Evolutionary conservation across 2,113 vertebrate genomes (phyloP).

Genomic region (Formicarius rufipectus): DNA sequence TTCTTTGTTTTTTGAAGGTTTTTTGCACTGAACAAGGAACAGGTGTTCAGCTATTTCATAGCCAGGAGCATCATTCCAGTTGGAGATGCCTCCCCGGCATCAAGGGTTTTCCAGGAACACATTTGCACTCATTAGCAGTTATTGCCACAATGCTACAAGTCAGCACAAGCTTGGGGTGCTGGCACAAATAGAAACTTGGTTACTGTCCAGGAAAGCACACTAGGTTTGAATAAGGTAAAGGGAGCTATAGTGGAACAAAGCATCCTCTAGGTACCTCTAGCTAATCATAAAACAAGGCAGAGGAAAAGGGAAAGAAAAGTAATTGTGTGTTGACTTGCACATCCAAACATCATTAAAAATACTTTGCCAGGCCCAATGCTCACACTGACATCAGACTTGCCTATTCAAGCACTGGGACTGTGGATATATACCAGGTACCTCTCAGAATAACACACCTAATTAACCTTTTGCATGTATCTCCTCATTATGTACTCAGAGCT

Average conservation of each 20-base stretch:
- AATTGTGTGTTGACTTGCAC: neutral
- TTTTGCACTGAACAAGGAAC: neutral
- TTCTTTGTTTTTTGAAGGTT: neutral
- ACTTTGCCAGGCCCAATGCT: neutral
- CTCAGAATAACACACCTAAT: neutral
- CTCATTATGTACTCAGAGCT: neutral
- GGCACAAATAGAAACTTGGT: conserved; percentile 11
- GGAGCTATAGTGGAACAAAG: neutral
- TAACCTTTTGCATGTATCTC: neutral
- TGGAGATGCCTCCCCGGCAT: neutral
- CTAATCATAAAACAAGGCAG: neutral
- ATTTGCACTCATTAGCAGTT: conserved; percentile 55
- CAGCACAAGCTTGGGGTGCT: conserved; percentile 48
- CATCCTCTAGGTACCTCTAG: neutral
- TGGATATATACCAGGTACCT: neutral
- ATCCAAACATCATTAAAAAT: neutral
- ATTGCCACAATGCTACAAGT: conserved; percentile 33
- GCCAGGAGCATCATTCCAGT: conserved; percentile 52
- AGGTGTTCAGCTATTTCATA: conserved; percentile 50
- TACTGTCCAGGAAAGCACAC: conserved; percentile 31
- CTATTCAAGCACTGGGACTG: neutral
- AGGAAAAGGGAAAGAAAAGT: conserved; percentile 5
- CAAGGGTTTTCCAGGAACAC: conserved; percentile 61
- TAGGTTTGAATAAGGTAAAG: neutral
- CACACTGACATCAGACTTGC: neutral